Base-by-base conservation (phyloP, 2,113 vertebrate genomes). In the Felis chaus region DNA sequence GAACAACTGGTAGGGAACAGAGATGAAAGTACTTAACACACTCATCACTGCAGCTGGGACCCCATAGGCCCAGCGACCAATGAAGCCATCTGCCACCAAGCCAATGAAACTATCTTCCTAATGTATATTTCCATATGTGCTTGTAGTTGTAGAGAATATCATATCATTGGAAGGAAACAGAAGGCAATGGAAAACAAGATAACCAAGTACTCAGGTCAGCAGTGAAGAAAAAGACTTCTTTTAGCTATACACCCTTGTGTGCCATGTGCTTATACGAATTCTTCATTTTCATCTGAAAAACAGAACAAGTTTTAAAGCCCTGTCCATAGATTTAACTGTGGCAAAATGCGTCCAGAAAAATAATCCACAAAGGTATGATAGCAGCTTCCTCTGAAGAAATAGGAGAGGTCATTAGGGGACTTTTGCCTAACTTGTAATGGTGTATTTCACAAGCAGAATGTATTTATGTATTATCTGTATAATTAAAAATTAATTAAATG, bases 71-170 rank as follows among this genome's bases (percentile, higher is more conserved):
- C 73, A 81, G 16, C 0, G 18, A 78, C 45, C 73, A 74, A 27
- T 23, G 48, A 82, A 27, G 69, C 41, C 23, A 16, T 10, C 78
- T 3, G 13, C 36, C 79, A 85, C 45, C 36, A 50, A 36, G 25
- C 29, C 81, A 57, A 23, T 41, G 61, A 45, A 71, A 84, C 25
- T 41, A 23, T 33, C 71, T 31, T 45, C 31, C 68, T n/a, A 29
- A 29, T 1, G 5, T 0, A 25, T 1, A n/a, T 8, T 31, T 10
- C 45, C 29, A 53, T 15, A 5, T 0, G 16, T 68, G 11, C 65
- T 25, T 33, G 4, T 13, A 55, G 48, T 61, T 19, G 4, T 29
- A 50, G 5, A 31, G 25, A 80, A 27, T 1, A 29, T 41, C 5
- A 3, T 19, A 45, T 76, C 41, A 16, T 18, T 45, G 39, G 36